phyloP scores from a whole-genome alignment of 2,888 invertebrate genomes.

The Xanthostigma xanthostigma region DNA sequence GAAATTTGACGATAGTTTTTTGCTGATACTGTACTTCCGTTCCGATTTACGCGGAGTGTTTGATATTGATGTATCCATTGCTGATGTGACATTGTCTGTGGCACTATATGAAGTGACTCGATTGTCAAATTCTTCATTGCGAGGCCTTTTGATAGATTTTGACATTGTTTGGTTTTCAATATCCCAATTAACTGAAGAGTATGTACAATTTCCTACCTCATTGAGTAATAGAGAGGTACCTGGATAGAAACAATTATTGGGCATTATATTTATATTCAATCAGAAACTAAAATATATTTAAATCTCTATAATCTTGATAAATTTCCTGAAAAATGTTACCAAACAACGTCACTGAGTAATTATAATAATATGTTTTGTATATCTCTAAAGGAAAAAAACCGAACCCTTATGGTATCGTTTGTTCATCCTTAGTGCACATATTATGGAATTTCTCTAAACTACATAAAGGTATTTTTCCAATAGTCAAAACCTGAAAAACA shows the following conservation, averaged over 20 bases:
- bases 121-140: background rate
- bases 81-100: no score
- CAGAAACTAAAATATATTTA: background rate
- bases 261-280: background rate
- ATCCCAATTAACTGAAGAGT: slow-evolving; percentile 25
- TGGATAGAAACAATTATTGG: background rate
- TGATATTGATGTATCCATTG: no score
- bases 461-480: no score
- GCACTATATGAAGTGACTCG: no score
- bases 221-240: background rate
- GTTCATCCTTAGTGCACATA: no score
- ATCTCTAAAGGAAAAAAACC: no score
- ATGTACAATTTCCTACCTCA: slow-evolving; percentile 1
- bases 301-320: background rate
- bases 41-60: background rate
- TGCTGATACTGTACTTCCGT: background rate
- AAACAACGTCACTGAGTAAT: background rate
- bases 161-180: slow-evolving; percentile 25
- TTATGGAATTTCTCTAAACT: no score
- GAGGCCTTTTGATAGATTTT: slow-evolving; percentile 5
- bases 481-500: no score
- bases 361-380: no score
- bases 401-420: no score
- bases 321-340: no score
- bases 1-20: background rate